Evolutionary conservation across 2,888 invertebrate species (phyloP).

Genomic region (Atethmia centrago): DNA sequence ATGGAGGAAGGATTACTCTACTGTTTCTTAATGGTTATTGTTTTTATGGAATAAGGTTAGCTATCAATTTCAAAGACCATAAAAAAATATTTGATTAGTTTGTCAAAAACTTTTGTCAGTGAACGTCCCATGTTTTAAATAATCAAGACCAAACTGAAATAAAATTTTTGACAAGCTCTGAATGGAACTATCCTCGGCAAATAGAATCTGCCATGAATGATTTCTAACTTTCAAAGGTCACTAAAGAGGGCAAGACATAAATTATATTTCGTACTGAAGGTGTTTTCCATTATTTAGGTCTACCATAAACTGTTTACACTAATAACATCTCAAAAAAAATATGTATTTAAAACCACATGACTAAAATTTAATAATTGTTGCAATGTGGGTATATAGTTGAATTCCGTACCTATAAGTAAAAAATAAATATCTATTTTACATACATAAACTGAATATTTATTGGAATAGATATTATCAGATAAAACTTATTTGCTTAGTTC

Average conservation of each 20-base stretch:
- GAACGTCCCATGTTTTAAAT: background rate
- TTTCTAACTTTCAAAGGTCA: background rate
- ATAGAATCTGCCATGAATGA: background rate
- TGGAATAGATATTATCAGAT: no score
- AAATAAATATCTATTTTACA: background rate
- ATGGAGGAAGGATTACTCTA: background rate
- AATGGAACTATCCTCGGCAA: background rate
- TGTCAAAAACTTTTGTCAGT: background rate
- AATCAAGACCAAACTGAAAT: no score
- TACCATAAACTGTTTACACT: no score
- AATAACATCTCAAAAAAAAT: no score
- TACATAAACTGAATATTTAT: no score
- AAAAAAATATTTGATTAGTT: background rate
- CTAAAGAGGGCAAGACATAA: background rate
- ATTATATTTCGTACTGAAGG: background rate
- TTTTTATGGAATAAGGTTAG: background rate
- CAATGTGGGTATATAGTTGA: no score
- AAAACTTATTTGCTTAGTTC: no score
- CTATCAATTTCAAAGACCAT: background rate
- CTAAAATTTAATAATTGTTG: no score
- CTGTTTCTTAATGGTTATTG: no score
- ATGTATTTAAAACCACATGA: no score
- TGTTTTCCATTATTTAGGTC: background rate
- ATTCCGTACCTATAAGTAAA: no score
- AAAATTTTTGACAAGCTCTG: background rate